A percentile compares a stretch with the other conserved stretches of the same genome.
These are phyloP conservation scores for Peromyscus nudipes DNA, from an alignment of 2,797 vertebrate species.

Conservation along the genomic window DNA sequence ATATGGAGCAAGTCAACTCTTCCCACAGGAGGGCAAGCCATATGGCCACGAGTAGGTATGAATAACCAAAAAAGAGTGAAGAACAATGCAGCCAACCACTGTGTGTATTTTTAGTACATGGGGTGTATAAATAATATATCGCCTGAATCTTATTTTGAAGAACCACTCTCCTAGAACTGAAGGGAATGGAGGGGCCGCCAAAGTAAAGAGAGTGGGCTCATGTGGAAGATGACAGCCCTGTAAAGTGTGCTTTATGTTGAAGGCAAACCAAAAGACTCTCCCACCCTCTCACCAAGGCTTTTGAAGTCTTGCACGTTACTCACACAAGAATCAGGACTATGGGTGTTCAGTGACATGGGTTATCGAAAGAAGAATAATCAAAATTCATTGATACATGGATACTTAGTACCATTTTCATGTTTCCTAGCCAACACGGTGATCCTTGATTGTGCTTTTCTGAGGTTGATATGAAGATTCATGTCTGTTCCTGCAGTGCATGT, in stretches of 20 bases:
- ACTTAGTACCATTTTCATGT: neutral
- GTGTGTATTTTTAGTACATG: neutral
- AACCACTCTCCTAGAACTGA: neutral
- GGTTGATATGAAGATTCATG: slow-evolving; percentile 25
- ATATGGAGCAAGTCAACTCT: neutral
- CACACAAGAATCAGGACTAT: neutral
- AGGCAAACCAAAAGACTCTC: neutral
- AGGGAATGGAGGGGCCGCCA: neutral
- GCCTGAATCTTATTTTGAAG: neutral
- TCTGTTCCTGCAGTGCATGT: neutral
- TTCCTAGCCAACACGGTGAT: neutral
- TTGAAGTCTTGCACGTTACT: neutral
- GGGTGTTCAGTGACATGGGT: neutral
- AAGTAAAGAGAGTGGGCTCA: neutral
- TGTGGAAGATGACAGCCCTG: neutral
- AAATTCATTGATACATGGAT: neutral
- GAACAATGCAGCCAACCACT: neutral
- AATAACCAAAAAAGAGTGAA: neutral
- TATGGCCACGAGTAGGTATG: neutral
- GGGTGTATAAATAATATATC: neutral
- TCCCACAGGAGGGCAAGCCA: neutral
- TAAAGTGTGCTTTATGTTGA: neutral
- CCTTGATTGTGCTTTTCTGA: neutral
- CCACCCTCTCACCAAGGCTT: neutral
- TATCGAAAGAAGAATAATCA: neutral